Evolutionary conservation across 2,888 invertebrate genomes (phyloP).

Genomic region (Acrobasis repandana): DNA sequence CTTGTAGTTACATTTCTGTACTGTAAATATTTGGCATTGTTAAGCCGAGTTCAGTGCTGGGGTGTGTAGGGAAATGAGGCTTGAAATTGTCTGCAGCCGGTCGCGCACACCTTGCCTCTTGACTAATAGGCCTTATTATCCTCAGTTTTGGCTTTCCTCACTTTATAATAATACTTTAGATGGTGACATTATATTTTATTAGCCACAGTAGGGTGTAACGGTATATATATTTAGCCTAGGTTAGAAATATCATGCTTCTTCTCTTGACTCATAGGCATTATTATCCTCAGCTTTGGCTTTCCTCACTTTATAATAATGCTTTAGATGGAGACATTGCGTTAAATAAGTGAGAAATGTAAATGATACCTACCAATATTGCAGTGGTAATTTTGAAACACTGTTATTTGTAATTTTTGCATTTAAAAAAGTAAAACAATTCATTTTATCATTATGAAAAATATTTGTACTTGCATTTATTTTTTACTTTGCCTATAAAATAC

Average conservation of each 20-base stretch:
- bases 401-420: too few relatives aligned
- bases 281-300: not conserved
- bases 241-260: not conserved
- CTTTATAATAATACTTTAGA: conserved; percentile 51
- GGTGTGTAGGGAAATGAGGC: conserved; percentile 75
- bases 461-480: too few relatives aligned
- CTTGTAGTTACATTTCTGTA: too few relatives aligned
- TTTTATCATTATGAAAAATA: too few relatives aligned
- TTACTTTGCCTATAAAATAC: too few relatives aligned
- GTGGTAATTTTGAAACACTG: too few relatives aligned
- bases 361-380: too few relatives aligned
- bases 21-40: not conserved
- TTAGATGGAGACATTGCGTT: too few relatives aligned
- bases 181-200: conserved; percentile 28
- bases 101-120: conserved; percentile 37
- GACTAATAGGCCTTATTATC: conserved; percentile 72
- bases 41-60: conserved; percentile 37
- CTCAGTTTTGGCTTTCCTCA: conserved; percentile 61
- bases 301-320: not conserved
- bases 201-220: conserved; percentile 4
- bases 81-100: conserved; percentile 72
- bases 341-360: too few relatives aligned
- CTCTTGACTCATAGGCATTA: not conserved
- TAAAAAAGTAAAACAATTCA: too few relatives aligned
- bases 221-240: not conserved